phyloP scores from a whole-genome alignment of 1,140 invertebrate species.

The Calosoma granatense region DNA sequence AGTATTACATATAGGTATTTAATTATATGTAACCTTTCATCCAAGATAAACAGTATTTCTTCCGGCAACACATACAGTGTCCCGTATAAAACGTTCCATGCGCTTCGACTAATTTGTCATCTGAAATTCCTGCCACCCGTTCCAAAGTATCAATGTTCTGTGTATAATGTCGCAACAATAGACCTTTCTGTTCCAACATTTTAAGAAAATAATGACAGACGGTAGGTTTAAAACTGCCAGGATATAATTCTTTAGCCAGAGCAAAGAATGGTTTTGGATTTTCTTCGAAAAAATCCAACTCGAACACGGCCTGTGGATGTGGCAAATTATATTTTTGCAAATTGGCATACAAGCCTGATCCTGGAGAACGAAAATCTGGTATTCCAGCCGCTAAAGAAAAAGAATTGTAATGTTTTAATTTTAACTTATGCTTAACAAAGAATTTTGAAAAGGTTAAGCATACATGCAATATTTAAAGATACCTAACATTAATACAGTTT shows the following conservation, averaged over 20 bases:
- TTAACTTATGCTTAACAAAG: conserved; percentile 1
- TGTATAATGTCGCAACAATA: conserved; percentile 75
- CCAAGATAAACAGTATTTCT: conserved; percentile 71
- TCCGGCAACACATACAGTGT: conserved; percentile 70
- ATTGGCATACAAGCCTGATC: conserved; percentile 86
- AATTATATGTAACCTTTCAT: conserved; percentile 33
- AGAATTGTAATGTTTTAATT: no score
- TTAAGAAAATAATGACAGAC: conserved; percentile 75
- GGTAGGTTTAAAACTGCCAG: conserved; percentile 73
- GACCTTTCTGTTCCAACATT: conserved; percentile 65
- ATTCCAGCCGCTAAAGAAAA: conserved; percentile 76
- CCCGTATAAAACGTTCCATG: conserved; percentile 88
- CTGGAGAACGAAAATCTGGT: conserved; percentile 86
- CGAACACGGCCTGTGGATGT: conserved; percentile 92
- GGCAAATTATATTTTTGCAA: conserved; percentile 85
- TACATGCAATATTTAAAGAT: no score
- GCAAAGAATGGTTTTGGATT: conserved; percentile 82
- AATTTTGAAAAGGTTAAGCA: no score
- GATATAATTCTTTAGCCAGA: conserved; percentile 77
- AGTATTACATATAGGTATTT: background rate
- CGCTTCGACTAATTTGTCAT: conserved; percentile 82
- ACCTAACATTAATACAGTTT: no score
- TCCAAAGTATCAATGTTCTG: conserved; percentile 94
- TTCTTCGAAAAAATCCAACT: conserved; percentile 69
- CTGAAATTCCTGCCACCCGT: conserved; percentile 72